Base-by-base conservation (phyloP, 2,113 vertebrate species). In the Callochromis pleurospilus region DNA sequence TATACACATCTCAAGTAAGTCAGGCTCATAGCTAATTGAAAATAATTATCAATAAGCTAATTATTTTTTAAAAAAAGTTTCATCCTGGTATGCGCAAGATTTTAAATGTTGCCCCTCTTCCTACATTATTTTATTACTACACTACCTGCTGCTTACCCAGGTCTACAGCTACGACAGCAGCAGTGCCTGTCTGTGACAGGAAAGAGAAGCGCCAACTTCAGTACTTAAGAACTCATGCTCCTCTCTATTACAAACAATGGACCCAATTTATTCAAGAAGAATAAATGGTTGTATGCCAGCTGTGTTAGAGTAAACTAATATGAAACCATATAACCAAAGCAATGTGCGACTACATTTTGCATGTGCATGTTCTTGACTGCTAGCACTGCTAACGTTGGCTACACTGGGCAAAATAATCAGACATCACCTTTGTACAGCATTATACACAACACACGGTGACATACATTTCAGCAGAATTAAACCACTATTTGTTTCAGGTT, bases 1-100 rank as follows among this genome's bases (percentile, higher is more conserved):
- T 29, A 7, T 49, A 31, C 4, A 12, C 24, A 77, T 77, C 70
- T 31, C 70, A 49, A n/a, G 42, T 29, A 49, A 49, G 21, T 75
- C 9, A 75, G 24, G 9, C 70, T 49, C 70, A 9, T 19, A 29
- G 13, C 40, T 26, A 26, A 47, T 19, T 75, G 33, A 65, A 65
- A 65, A 7, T 75, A 73, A 11, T 45, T 45, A 75, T 47, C 21
- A 75, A 75, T 47, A 75, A 7, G 68, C 5, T 5, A 15, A 17
- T 26, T 24, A 15, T 4, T 70, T 33, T 1, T 0, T 0, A 1
- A 4, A 21, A 45, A 17, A 7, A 26, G 21, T 29, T 75, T 47
- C 21, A 45, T 47, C 14, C 21, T 19, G 14, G 14, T 26, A 17
- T 11, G 68, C 4, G 4, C 24, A 75, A 75, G 4, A 75, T 14